Evolutionary conservation across 2,888 invertebrate genomes (phyloP).

Genomic region (Cephus spinipes): DNA sequence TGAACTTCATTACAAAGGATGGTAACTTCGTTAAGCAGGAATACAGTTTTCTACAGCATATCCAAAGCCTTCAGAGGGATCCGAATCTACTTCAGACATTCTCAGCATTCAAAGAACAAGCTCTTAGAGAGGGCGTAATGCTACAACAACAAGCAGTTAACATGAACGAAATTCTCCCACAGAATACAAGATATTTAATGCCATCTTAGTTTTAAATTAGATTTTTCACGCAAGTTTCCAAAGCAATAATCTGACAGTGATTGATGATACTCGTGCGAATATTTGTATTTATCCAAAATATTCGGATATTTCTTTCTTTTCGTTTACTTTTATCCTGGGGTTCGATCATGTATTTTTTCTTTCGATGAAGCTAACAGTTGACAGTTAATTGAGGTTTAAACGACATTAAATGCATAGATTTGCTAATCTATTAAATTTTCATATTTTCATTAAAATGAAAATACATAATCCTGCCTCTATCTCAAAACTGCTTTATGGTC

Average conservation of each 20-base stretch:
- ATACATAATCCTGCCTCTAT: not conserved
- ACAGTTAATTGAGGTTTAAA: not conserved
- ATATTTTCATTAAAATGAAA: not conserved
- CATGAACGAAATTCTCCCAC: conserved; percentile 63
- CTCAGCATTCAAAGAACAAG: conserved; percentile 60
- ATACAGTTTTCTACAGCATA: conserved; percentile 50
- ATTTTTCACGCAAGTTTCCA: conserved; percentile 10
- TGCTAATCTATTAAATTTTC: not conserved
- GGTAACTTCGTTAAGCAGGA: conserved; percentile 49
- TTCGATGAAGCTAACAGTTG: not conserved
- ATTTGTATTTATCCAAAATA: not conserved
- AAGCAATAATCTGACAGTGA: conserved; percentile 35
- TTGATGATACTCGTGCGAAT: not conserved
- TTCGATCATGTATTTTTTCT: not conserved
- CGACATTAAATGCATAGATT: not conserved
- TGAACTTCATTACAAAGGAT: conserved; percentile 50
- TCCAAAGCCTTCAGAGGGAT: conserved; percentile 61
- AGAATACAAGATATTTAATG: conserved; percentile 63
- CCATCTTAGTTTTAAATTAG: conserved; percentile 56
- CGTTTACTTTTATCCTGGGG: not conserved
- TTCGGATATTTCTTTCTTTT: not conserved
- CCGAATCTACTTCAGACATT: conserved; percentile 57
- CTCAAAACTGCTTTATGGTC: not conserved
- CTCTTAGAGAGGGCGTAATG: conserved; percentile 50
- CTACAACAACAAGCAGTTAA: conserved; percentile 59